Conservation (phyloP, 2,113 vertebrate species). For the Phrynocephalus versicolor region DNA sequence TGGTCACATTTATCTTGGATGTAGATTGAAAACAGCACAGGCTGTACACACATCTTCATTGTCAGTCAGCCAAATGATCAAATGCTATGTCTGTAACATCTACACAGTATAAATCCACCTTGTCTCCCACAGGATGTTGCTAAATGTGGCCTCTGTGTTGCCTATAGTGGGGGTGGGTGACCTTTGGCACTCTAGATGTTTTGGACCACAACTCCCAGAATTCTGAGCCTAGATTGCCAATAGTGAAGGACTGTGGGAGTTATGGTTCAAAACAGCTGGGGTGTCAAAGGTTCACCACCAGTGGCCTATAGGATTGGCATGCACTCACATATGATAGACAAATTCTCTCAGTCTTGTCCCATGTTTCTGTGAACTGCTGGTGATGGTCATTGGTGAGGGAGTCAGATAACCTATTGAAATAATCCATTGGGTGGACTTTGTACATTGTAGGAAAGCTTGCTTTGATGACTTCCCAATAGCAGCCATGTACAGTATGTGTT, state of each 20-base stretch:
- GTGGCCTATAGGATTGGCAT: too few relatives aligned
- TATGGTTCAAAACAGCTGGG: too few relatives aligned
- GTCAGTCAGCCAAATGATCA: too few relatives aligned
- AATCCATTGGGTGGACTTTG: neutral
- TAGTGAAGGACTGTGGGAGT: too few relatives aligned
- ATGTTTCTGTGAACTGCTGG: neutral
- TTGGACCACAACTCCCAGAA: too few relatives aligned
- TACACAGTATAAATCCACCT: neutral
- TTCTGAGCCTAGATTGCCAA: too few relatives aligned
- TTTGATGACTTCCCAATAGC: neutral
- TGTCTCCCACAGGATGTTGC: neutral
- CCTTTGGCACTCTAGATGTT: neutral
- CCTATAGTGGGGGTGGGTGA: neutral
- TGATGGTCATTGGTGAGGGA: neutral
- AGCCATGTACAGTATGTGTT: neutral
- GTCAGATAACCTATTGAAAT: too few relatives aligned
- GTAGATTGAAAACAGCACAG: neutral
- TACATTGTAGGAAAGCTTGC: neutral
- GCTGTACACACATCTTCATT: neutral
- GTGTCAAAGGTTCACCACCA: too few relatives aligned
- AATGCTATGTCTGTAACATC: neutral
- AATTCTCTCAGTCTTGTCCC: neutral
- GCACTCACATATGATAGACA: neutral
- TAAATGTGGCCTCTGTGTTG: neutral
- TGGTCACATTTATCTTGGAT: neutral